Evolutionary conservation across 1,140 invertebrate genomes (phyloP).

Genomic region (Drosophila prosaltans): DNA sequence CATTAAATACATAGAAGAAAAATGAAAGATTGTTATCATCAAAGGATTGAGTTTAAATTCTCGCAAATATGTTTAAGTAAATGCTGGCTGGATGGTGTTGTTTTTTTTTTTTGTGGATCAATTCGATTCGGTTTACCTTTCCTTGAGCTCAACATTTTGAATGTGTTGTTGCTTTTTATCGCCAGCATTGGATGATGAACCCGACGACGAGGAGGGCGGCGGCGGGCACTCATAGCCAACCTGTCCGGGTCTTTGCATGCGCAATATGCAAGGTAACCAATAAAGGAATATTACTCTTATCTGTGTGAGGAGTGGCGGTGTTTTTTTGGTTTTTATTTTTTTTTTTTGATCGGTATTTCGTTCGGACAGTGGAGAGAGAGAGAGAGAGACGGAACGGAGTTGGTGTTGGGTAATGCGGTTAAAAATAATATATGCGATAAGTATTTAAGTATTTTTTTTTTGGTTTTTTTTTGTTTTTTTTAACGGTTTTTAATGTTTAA

Average conservation of each 20-base stretch:
- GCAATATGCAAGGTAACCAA: constrained; percentile 97
- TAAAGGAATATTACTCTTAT: constrained; percentile 96
- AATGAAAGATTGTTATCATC: neutral
- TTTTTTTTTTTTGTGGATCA: neutral
- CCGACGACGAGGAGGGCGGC: constrained; percentile 85
- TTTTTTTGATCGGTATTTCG: neutral
- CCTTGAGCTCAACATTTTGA: constrained; percentile 82
- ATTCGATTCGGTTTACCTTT: constrained; percentile 72
- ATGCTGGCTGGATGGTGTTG: too few species aligned
- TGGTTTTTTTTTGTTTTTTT: constrained; percentile 46
- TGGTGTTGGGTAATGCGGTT: constrained; percentile 79
- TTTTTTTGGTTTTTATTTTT: neutral
- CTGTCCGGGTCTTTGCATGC: constrained; percentile 94
- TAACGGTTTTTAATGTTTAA: constrained; percentile 10
- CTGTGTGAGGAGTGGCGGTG: constrained; percentile 84
- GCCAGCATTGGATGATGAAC: constrained; percentile 83
- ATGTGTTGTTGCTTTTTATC: constrained; percentile 84
- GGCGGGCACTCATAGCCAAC: constrained; percentile 85
- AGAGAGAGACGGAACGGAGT: constrained; percentile 59
- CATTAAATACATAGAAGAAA: neutral
- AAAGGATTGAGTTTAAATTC: too few species aligned
- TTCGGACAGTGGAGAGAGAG: constrained; percentile 52
- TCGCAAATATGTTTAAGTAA: too few species aligned
- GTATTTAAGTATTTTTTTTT: constrained; percentile 57
- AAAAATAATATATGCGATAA: constrained; percentile 75